Conservation (phyloP, 64 coral and sea anemone species). For the Montipora cactus region DNA sequence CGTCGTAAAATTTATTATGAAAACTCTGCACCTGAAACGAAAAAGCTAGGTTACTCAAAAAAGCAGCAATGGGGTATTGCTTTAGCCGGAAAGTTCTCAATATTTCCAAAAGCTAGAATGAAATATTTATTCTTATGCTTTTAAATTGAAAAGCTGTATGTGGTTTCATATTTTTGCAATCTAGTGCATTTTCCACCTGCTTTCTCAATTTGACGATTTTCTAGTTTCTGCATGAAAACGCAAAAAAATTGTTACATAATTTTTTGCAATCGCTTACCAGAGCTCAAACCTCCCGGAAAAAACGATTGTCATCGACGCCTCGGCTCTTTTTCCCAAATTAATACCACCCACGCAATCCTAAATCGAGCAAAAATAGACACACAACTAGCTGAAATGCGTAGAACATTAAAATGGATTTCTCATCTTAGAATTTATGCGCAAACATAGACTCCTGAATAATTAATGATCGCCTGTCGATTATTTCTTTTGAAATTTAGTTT, state of each 20-base stretch:
- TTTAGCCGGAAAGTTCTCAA: background rate
- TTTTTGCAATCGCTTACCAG: constrained; percentile 38
- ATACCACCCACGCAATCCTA: constrained; percentile 40
- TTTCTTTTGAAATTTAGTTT: constrained; percentile 50
- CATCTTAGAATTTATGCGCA: constrained; percentile 18
- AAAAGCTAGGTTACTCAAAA: background rate
- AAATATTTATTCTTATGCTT: constrained; percentile 26
- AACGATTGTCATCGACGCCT: constrained; percentile 8
- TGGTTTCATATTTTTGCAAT: constrained; percentile 60
- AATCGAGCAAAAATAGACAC: constrained; percentile 40
- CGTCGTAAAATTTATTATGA: background rate
- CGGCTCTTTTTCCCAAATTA: constrained; percentile 3
- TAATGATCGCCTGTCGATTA: constrained; percentile 34
- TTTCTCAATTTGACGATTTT: background rate
- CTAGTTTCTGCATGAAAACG: background rate
- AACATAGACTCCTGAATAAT: constrained; percentile 44
- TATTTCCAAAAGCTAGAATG: background rate
- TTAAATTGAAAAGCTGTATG: constrained; percentile 49
- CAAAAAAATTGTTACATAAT: constrained; percentile 29
- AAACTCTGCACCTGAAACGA: background rate
- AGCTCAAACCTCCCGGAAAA: constrained; percentile 48
- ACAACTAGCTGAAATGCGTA: background rate
- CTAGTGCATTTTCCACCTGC: constrained; percentile 52
- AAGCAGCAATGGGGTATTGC: background rate
- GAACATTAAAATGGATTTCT: constrained; percentile 56